Conservation (phyloP, 1,140 invertebrate species). For the Microvelia longipes region DNA sequence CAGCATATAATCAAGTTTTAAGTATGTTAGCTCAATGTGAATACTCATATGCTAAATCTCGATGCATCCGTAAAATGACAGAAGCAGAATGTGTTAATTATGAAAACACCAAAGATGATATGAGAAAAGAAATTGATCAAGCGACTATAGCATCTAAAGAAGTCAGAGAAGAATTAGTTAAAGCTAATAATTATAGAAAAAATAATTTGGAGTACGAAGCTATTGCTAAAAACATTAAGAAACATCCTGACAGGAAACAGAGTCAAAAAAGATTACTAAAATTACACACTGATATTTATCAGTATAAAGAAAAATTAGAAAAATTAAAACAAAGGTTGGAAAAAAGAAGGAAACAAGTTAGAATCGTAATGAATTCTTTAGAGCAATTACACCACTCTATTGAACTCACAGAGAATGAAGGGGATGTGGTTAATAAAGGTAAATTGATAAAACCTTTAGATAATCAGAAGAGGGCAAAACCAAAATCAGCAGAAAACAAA, state of each 20-base stretch:
- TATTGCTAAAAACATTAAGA: slow-evolving; percentile 72
- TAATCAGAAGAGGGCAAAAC: background rate
- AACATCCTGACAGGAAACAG: slow-evolving; percentile 74
- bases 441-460: background rate
- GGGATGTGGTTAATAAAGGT: background rate
- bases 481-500: background rate
- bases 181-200: slow-evolving; percentile 68
- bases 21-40: slow-evolving; percentile 73
- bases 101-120: slow-evolving; percentile 54
- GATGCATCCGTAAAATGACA: slow-evolving; percentile 64
- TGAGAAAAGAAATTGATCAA: slow-evolving; percentile 56
- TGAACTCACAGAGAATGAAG: background rate
- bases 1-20: slow-evolving; percentile 56
- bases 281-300: slow-evolving; percentile 2
- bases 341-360: background rate
- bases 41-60: slow-evolving; percentile 71
- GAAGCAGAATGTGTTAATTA: slow-evolving; percentile 70
- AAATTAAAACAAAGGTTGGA: background rate
- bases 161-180: slow-evolving; percentile 47
- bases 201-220: slow-evolving; percentile 88
- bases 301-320: slow-evolving; percentile 3
- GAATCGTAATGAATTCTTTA: background rate
- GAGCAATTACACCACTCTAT: background rate
- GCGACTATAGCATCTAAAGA: slow-evolving; percentile 58
- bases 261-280: slow-evolving; percentile 26